Evolutionary conservation across 1,140 invertebrate species (phyloP).

Genomic region (Heliconius himera): DNA sequence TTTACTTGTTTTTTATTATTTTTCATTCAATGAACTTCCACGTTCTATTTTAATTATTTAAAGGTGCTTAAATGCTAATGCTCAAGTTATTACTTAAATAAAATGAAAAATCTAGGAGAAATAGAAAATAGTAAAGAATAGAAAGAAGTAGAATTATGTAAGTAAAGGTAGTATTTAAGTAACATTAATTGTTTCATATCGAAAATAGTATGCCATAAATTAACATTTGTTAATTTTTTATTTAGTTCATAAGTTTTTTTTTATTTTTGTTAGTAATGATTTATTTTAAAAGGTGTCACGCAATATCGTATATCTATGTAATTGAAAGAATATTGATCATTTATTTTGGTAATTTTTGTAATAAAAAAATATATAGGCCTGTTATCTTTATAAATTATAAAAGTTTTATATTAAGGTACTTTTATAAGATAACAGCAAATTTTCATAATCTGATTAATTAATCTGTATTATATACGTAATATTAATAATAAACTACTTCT

Average conservation of each 20-base stretch:
- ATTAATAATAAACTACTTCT: too few species aligned
- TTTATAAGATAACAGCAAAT: too few species aligned
- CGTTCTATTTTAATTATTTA: not conserved
- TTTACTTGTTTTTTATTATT: too few species aligned
- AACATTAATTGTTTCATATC: conserved; percentile 14
- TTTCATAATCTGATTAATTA: too few species aligned
- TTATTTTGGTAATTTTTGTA: not conserved
- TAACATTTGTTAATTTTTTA: conserved; percentile 34
- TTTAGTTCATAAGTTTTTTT: not conserved
- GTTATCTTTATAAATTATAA: too few species aligned
- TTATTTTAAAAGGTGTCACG: not conserved
- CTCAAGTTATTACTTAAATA: conserved; percentile 13
- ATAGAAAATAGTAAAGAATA: not conserved
- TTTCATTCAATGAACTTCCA: too few species aligned
- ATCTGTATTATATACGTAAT: too few species aligned
- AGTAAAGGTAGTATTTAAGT: not conserved
- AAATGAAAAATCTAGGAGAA: not conserved
- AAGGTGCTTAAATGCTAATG: conserved; percentile 26
- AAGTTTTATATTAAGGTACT: too few species aligned
- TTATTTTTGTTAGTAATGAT: not conserved
- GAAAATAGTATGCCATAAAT: conserved; percentile 71
- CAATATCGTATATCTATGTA: not conserved
- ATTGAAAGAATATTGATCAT: not conserved
- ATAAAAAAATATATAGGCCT: not conserved
- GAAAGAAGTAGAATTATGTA: not conserved